Evolutionary conservation across 2,113 vertebrate genomes (phyloP), one percentile per base, ranked within the genome.

Genomic region (Calyptomena viridis): DNA sequence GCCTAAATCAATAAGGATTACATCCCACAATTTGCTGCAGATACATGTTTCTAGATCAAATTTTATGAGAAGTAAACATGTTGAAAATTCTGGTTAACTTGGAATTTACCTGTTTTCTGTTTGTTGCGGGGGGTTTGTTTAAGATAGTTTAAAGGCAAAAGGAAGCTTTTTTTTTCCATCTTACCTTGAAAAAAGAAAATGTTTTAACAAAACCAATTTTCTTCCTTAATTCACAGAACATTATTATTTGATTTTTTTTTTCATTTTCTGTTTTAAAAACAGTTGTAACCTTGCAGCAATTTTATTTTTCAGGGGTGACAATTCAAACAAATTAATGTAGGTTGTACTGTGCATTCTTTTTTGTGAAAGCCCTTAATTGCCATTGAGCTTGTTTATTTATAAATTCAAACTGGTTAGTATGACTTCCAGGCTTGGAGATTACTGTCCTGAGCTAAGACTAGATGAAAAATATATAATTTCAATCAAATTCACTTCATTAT

Each of bases 331-430:
- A 84, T 69, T 27, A 62, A 31, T 60, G 14, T 66, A 35, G 15
- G 35, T 19, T 88, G 47, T 9, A 35, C 42, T 72, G 4, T 12
- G 13, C 46, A 6, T 79, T 81, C 5, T 84, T 90, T 82, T n/a
- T 63, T 31, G 13, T 63, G 37, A 63, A 79, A 94, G 25, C 50
- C 31, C 10, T 55, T 56, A 44, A 9, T 33, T 22, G 40, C 80
- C 46, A 27, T 72, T 44, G 52, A 55, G 62, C 50, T 92, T 56
- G 40, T 81, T 93, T n/a, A 53, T 42, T 88, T 89, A 85, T 33
- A 24, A 52, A 88, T 86, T 97, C 93, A 80, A 93, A 97, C 88
- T 97, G 90, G 89, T 89, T 97, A 93, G 82, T 96, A 86, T 96
- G 79, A 91, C 92, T 81, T 87, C 66, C 84, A 90, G 68, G 84